Conservation (phyloP, 2,888 invertebrate genomes). For the Ceratothoa steindachneri region DNA sequence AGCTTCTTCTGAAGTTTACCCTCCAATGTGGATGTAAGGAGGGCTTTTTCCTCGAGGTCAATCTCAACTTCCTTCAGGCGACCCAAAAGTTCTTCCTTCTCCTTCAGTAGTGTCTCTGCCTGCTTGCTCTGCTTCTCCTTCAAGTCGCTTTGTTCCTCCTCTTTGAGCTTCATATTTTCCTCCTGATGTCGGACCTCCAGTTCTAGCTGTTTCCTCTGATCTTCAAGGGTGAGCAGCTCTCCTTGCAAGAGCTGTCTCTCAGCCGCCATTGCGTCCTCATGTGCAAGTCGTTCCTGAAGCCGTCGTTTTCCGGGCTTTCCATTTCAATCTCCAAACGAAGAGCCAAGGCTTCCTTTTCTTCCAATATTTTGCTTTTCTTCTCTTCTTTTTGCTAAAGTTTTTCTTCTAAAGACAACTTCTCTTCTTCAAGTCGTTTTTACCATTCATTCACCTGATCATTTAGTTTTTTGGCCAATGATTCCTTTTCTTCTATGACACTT, state of each 20-base stretch:
- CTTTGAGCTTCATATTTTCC: not conserved
- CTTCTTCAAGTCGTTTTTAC: not conserved
- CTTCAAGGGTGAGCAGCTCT: not conserved
- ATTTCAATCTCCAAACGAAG: not conserved
- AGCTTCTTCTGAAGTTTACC: not conserved
- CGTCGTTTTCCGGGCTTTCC: not conserved
- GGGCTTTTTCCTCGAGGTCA: not conserved
- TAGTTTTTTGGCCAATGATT: not conserved
- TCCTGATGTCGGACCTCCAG: not conserved
- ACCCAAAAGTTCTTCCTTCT: not conserved
- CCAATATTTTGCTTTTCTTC: not conserved
- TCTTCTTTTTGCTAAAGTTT: not conserved
- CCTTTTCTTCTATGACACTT: not conserved
- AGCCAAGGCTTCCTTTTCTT: slow-evolving; percentile 9
- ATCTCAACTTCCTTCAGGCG: not conserved
- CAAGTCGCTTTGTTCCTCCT: not conserved
- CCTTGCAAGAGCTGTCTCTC: not conserved
- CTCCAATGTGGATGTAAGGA: not conserved
- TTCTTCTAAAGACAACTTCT: not conserved
- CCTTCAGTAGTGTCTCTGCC: not conserved
- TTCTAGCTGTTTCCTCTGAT: not conserved
- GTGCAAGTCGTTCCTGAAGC: not conserved
- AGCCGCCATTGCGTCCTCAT: not conserved
- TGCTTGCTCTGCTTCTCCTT: not conserved
- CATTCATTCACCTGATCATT: not conserved